These are phyloP conservation scores for Drosophila bipectinata DNA, from an alignment of 1,140 invertebrate species.

Conservation along the genomic window DNA sequence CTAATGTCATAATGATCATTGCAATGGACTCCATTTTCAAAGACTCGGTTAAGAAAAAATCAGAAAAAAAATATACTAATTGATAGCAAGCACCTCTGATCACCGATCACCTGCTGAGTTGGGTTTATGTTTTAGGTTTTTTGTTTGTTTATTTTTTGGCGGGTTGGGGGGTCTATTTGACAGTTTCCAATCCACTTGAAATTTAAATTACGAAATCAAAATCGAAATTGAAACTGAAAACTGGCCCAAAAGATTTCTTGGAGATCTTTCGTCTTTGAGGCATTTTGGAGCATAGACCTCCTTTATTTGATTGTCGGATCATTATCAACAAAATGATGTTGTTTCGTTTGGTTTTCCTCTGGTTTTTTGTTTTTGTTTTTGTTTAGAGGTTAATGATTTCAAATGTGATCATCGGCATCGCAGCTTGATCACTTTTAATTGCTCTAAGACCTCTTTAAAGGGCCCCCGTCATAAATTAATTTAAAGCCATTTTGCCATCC, in stretches of 20 bases:
- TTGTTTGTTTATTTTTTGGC: slow-evolving; percentile 1
- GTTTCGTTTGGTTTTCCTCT: background rate
- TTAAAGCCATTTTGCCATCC: slow-evolving; percentile 40
- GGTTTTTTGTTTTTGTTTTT: background rate
- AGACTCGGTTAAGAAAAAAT: background rate
- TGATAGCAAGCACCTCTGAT: slow-evolving; percentile 26
- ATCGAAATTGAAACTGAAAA: slow-evolving; percentile 18
- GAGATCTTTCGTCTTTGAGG: slow-evolving; percentile 35
- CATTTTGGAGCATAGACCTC: slow-evolving; percentile 24
- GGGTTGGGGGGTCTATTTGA: slow-evolving; percentile 21
- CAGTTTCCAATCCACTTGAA: slow-evolving; percentile 47
- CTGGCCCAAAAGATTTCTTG: slow-evolving; percentile 11
- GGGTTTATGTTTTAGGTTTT: background rate
- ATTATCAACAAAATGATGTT: slow-evolving; percentile 67
- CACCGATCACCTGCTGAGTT: slow-evolving; percentile 37
- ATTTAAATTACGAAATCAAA: slow-evolving; percentile 47
- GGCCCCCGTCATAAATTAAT: slow-evolving; percentile 67
- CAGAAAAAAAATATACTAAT: slow-evolving; percentile 24
- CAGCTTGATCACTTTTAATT: slow-evolving; percentile 66
- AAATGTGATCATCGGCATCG: slow-evolving; percentile 44
- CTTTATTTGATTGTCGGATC: slow-evolving; percentile 66
- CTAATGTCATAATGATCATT: slow-evolving; percentile 36
- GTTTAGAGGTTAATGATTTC: slow-evolving; percentile 45
- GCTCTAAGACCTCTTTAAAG: slow-evolving; percentile 44
- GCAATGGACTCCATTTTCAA: slow-evolving; percentile 39